Base-by-base conservation (phyloP, 2,888 invertebrate species). In the Nebria brevicollis region DNA sequence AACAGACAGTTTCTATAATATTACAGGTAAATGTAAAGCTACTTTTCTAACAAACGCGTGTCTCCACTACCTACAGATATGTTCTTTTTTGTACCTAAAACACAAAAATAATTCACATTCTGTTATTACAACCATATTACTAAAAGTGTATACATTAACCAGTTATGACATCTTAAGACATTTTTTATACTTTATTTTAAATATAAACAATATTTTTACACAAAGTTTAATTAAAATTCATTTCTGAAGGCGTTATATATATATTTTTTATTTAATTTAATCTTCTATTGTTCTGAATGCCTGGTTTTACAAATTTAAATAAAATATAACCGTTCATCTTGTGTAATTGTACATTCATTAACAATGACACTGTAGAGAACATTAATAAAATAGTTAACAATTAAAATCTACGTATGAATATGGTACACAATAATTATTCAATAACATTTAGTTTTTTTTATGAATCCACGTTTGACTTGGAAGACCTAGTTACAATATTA, bases 401-500 rank as follows among this genome's bases (percentile, higher is more conserved):
- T 78, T 72, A 78, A 25, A 70, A 34, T 79, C 74, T 79, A 79
- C 72, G 42, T 79, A 77, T 77, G 77, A 74, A 75, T 79, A 79
- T 79, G 26, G 74, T 79, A 79, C 79, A 79, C 79, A 79, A 54
- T 79, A 70, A 65, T 78, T 34, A 70, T 70, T 70, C 70, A 73
- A 73, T 78, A 79, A 79, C 79, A 79, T 79, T 74, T 79, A 79
- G 70, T 70, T 26, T 70, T 70, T 68, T 15, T n/a, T 5, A 34
- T 34, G 34, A 34, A 34, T 34, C 25, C 25, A 25, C 34, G 25
- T n/a, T 74, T 79, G 75, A 26, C 15, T 75, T 80, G 80, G 80
- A 75, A 80, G 75, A 80, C 80, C 75, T 79, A 79, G 66, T 79
- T 79, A 79, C 79, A 79, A 26, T 34, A 34, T 79, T 74, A 79